phyloP scores from a whole-genome alignment of 2,797 vertebrate genomes.

The Chromobotia macracanthus region DNA sequence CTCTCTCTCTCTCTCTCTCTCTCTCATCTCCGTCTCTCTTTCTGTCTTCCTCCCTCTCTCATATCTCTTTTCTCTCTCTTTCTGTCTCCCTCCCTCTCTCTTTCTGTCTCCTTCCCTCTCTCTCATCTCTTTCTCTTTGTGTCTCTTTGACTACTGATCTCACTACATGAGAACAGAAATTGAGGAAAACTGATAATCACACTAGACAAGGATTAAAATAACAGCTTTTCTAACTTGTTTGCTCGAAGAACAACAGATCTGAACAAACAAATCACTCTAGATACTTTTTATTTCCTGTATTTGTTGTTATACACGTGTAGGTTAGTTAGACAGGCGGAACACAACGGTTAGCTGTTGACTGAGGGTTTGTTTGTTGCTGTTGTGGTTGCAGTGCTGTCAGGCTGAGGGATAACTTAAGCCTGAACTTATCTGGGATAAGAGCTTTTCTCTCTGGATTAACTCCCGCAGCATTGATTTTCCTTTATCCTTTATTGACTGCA shows the following conservation, averaged over 20 bases:
- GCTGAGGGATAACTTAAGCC: slow-evolving; percentile 23
- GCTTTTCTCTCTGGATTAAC: slow-evolving; percentile 58
- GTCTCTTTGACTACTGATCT: slow-evolving; percentile 50
- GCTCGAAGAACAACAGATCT: background rate
- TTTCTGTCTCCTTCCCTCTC: slow-evolving; percentile 32
- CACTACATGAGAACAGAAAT: slow-evolving; percentile 46
- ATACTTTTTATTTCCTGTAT: background rate
- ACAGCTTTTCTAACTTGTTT: background rate
- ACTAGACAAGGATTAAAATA: slow-evolving; percentile 29
- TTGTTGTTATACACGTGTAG: too few species aligned
- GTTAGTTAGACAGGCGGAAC: background rate
- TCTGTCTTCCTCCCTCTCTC: too few species aligned
- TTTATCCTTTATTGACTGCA: background rate
- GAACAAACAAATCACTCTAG: background rate
- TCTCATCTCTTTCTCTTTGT: too few species aligned
- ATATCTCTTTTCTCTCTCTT: too few species aligned
- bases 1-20: background rate
- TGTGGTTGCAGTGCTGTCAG: background rate
- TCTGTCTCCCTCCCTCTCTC: slow-evolving; percentile 29
- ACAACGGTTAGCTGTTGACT: background rate
- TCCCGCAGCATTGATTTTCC: background rate
- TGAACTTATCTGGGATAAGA: slow-evolving; percentile 62
- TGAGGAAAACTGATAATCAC: slow-evolving; percentile 39
- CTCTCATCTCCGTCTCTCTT: too few species aligned
- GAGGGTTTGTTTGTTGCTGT: background rate